Percentiles rank a stretch among this genome's conserved stretches.
Conservation (phyloP, 2,888 invertebrate species). For the Acanthosepion pharaonis region DNA sequence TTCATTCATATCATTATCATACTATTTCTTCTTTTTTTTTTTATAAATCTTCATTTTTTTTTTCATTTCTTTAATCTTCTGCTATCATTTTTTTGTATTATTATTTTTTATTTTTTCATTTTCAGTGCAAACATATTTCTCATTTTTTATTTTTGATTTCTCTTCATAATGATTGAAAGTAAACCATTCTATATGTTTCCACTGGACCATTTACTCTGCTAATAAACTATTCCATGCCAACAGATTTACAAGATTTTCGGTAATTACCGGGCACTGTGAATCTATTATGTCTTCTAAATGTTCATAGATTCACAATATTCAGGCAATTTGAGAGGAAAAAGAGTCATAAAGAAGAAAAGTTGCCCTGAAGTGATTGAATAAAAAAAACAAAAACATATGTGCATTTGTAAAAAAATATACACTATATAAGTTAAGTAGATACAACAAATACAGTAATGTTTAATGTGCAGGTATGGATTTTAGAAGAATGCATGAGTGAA, state of each 20-base stretch:
- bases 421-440: too few species aligned
- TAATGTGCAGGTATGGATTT: too few species aligned
- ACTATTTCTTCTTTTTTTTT: too few species aligned
- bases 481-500: too few species aligned
- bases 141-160: background rate
- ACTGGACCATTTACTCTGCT: conserved; percentile 14
- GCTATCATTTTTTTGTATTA: too few species aligned
- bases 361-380: background rate
- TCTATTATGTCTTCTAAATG: conserved; percentile 9
- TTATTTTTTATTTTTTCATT: too few species aligned
- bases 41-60: too few species aligned
- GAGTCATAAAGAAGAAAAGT: background rate
- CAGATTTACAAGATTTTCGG: background rate
- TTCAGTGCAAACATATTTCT: background rate
- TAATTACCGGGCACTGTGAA: conserved; percentile 13
- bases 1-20: too few species aligned
- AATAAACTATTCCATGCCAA: conserved; percentile 9
- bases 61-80: too few species aligned
- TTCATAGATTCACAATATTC: background rate
- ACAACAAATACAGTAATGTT: too few species aligned
- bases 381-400: background rate
- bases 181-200: conserved; percentile 4
- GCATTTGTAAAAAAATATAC: too few species aligned
- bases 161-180: background rate
- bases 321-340: background rate